A percentile compares a stretch with the other conserved stretches of the same genome.
Conservation (phyloP, 1,140 invertebrate species). For the Apis florea region DNA sequence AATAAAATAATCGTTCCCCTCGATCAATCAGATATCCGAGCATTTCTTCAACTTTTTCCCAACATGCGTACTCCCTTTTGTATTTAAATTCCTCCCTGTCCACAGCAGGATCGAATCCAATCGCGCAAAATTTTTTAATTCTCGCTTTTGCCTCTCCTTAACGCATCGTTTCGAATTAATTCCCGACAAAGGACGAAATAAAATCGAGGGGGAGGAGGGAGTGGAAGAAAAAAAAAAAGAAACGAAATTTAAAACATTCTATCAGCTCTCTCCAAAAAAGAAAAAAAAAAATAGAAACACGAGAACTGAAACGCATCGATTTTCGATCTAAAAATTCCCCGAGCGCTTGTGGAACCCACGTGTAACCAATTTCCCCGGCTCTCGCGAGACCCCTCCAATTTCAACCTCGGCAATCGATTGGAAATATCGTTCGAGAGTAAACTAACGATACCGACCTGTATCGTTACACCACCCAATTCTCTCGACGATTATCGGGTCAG, state of each 20-base stretch:
- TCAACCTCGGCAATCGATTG: neutral
- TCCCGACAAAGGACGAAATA: neutral
- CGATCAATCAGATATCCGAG: too few species aligned
- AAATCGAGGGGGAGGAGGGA: too few species aligned
- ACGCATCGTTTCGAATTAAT: neutral
- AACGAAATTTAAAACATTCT: neutral
- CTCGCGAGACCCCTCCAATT: neutral
- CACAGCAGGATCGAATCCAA: neutral
- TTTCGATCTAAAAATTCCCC: slow-evolving; percentile 5
- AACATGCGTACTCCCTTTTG: too few species aligned
- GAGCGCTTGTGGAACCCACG: neutral
- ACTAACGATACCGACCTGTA: neutral
- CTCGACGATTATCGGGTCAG: neutral
- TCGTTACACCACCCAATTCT: neutral
- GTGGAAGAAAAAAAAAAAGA: too few species aligned
- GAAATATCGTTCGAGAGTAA: neutral
- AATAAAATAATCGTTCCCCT: too few species aligned
- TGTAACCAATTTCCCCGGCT: neutral
- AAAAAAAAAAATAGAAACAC: too few species aligned
- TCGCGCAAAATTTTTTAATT: neutral
- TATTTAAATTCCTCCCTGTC: too few species aligned
- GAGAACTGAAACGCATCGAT: neutral
- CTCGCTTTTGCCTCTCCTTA: neutral
- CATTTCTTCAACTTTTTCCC: too few species aligned
- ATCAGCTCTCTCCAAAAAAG: too few species aligned